Evolutionary conservation across 2,888 invertebrate genomes (phyloP).

Genomic region (Caenorhabditis becei): DNA sequence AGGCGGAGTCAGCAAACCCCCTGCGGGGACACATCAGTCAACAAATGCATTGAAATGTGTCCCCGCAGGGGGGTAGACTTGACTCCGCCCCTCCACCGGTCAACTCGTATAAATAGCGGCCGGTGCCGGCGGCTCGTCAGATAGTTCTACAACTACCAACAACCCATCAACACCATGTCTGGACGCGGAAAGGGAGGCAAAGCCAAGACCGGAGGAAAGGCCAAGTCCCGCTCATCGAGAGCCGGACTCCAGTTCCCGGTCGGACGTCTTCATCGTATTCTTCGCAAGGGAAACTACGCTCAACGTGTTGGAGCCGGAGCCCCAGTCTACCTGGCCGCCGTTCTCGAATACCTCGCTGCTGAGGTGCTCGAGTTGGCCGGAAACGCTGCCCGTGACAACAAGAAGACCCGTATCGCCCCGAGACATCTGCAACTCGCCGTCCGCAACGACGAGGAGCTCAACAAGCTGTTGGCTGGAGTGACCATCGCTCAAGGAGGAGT

Average conservation of each 20-base stretch:
- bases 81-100: neutral
- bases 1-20: neutral
- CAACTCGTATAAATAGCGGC: too few relatives aligned
- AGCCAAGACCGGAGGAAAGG: slow-evolving; percentile 69
- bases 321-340: slow-evolving; percentile 77
- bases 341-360: slow-evolving; percentile 78
- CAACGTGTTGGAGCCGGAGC: too few relatives aligned
- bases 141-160: slow-evolving; percentile 52
- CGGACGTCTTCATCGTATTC: slow-evolving; percentile 76
- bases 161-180: slow-evolving; percentile 85
- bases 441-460: slow-evolving; percentile 78
- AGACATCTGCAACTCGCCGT: slow-evolving; percentile 80
- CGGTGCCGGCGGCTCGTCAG: neutral
- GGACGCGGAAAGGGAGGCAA: slow-evolving; percentile 86
- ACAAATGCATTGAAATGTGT: too few relatives aligned
- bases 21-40: neutral
- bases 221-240: slow-evolving; percentile 78
- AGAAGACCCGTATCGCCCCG: slow-evolving; percentile 83
- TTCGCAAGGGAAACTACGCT: slow-evolving; percentile 78
- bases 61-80: too few relatives aligned
- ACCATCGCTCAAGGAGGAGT: slow-evolving; percentile 91
- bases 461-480: slow-evolving; percentile 84
- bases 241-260: slow-evolving; percentile 81
- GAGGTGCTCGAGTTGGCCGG: slow-evolving; percentile 69
- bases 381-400: slow-evolving; percentile 84